Conservation (phyloP, 2,113 vertebrate genomes). For the Shinisaurus crocodilurus region DNA sequence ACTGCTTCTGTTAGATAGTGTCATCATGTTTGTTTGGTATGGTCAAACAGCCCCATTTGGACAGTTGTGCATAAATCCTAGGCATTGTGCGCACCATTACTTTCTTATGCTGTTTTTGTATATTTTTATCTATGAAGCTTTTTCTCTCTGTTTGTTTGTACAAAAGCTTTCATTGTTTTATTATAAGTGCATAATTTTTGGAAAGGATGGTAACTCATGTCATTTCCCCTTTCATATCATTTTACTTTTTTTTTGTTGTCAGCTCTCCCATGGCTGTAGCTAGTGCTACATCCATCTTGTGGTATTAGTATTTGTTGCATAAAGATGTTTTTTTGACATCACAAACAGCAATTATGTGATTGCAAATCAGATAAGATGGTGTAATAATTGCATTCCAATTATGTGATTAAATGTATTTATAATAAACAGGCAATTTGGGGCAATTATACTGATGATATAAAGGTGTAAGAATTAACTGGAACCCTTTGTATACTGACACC, state of each 20-base stretch:
- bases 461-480: constrained; percentile 68
- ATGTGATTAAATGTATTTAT: constrained; percentile 77
- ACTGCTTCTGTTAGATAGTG: not conserved
- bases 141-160: not conserved
- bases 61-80: not conserved
- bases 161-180: constrained; percentile 10
- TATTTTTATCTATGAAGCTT: not conserved
- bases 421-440: constrained; percentile 77
- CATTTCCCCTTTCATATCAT: not conserved
- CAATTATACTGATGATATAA: constrained; percentile 76
- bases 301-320: constrained; percentile 40
- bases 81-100: not conserved
- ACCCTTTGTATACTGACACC: constrained; percentile 24
- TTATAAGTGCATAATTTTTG: constrained; percentile 34
- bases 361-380: constrained; percentile 70
- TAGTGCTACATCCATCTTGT: not conserved
- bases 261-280: not conserved
- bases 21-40: not conserved
- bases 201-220: constrained; percentile 29
- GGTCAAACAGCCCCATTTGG: not conserved
- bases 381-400: constrained; percentile 75
- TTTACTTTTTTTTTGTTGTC: constrained; percentile 14
- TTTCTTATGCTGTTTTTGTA: not conserved
- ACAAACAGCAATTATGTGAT: constrained; percentile 69
- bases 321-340: constrained; percentile 71